phyloP scores from a whole-genome alignment of 1,140 invertebrate genomes.

The Eueides isabella region DNA sequence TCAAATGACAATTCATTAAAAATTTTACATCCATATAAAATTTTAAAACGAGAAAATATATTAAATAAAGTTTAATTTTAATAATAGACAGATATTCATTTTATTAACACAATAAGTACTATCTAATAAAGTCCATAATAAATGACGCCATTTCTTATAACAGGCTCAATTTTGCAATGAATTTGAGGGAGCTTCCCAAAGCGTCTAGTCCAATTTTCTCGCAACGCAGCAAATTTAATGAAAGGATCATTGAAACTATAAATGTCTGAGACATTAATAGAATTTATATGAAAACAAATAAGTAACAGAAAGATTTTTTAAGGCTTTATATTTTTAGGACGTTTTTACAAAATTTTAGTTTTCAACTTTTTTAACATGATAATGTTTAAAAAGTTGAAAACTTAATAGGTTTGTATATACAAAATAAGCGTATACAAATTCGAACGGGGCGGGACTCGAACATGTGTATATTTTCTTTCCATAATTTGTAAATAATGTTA shows the following conservation, averaged over 20 bases:
- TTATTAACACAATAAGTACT: neutral
- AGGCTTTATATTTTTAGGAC: too few species aligned
- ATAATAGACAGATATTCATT: neutral
- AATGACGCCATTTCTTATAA: conserved; percentile 22
- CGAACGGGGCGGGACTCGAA: neutral
- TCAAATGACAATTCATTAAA: too few species aligned
- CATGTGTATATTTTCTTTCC: neutral
- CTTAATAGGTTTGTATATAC: too few species aligned
- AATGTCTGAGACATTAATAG: conserved; percentile 5
- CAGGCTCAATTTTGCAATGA: conserved; percentile 21
- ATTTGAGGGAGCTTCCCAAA: conserved; percentile 23
- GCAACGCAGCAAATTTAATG: conserved; percentile 19
- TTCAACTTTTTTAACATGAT: too few species aligned
- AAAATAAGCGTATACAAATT: too few species aligned
- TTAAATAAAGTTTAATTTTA: too few species aligned
- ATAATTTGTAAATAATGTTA: too few species aligned
- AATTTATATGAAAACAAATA: neutral
- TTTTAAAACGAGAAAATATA: too few species aligned
- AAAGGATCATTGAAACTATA: conserved; percentile 31
- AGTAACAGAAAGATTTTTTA: too few species aligned
- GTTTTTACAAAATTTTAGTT: too few species aligned
- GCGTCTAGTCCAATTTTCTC: conserved; percentile 25
- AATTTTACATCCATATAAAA: too few species aligned
- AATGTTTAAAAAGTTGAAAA: too few species aligned
- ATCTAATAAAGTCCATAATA: conserved; percentile 14